phyloP scores from a whole-genome alignment of 1,140 invertebrate species.

The Tribolium madens region DNA sequence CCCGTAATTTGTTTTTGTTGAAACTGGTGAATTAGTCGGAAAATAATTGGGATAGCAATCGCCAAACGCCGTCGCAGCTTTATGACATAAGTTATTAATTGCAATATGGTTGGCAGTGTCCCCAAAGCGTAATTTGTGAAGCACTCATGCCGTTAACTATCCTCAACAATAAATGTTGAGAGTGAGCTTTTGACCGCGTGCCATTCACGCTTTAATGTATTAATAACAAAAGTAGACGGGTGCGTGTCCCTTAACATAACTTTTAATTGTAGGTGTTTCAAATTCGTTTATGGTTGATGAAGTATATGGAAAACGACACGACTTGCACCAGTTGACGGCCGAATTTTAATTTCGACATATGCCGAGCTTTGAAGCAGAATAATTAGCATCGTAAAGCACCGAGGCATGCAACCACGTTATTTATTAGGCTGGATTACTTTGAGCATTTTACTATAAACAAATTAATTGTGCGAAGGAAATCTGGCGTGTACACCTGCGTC shows the following conservation, averaged over 20 bases:
- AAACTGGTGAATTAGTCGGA: conserved; percentile 14
- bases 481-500: conserved; percentile 43
- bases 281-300: conserved; percentile 43
- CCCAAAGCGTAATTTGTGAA: conserved; percentile 28
- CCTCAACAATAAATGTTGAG: conserved; percentile 37
- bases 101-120: conserved; percentile 30
- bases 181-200: conserved; percentile 21
- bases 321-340: background rate
- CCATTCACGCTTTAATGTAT: conserved; percentile 24
- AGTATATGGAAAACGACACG: conserved; percentile 6
- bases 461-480: conserved; percentile 44
- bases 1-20: conserved; percentile 3
- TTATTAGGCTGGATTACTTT: conserved; percentile 39
- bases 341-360: conserved; percentile 37
- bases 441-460: conserved; percentile 43
- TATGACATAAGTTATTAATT: conserved; percentile 26
- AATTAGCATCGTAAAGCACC: conserved; percentile 36
- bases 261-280: conserved; percentile 37
- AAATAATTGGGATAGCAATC: conserved; percentile 24
- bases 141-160: conserved; percentile 28
- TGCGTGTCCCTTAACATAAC: conserved; percentile 13
- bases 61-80: background rate
- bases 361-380: conserved; percentile 40
- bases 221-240: conserved; percentile 25
- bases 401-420: conserved; percentile 39